These are phyloP conservation scores for human DNA, from an alignment of 2,113 vertebrate genomes.

Conservation along the genomic window GRCh38 chr14:74197001-74197500, in stretches of 20 bases:
- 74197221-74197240: background rate
- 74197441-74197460: too few relatives aligned
- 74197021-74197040: background rate
- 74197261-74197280: constrained; percentile 39
- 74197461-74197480: background rate
- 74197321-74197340: constrained; percentile 85
- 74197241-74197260: background rate
- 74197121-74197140: background rate
- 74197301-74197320: constrained; percentile 82
- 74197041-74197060: constrained; percentile 45
- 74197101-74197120: background rate
- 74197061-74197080: constrained; percentile 34
- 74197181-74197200: background rate
- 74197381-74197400: constrained; percentile 87
- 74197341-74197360: constrained; percentile 87
- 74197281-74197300: constrained; percentile 85
- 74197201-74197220: background rate
- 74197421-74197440: too few relatives aligned
- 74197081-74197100: background rate
- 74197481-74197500: constrained; percentile 1
- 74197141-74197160: background rate
- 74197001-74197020: constrained; percentile 29
- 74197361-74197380: constrained; percentile 88
- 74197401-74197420: constrained; percentile 81
- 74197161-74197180: background rate